Conservation (phyloP, 1,140 invertebrate genomes). For the Pentalonia nigronervosa region DNA sequence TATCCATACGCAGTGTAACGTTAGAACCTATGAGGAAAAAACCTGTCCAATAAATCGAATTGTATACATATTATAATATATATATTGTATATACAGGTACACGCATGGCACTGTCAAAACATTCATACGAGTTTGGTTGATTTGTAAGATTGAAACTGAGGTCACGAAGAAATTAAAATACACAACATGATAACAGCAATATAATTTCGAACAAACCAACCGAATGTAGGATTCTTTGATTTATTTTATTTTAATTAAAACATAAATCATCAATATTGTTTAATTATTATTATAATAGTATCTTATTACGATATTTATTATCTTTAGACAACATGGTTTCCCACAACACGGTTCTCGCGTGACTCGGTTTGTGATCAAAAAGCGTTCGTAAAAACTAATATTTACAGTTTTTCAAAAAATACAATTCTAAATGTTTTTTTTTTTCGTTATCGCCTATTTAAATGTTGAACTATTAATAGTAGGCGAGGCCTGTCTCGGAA, state of each 20-base stretch:
- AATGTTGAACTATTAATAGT: background rate
- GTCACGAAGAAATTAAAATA: constrained; percentile 11
- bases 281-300: background rate
- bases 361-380: background rate
- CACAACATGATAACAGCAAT: background rate
- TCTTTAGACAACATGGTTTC: background rate
- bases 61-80: background rate
- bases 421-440: no score
- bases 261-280: background rate
- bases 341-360: background rate
- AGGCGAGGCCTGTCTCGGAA: background rate
- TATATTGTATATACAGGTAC: background rate
- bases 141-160: constrained; percentile 10
- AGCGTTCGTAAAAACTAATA: background rate
- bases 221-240: background rate
- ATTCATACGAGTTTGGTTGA: constrained; percentile 28
- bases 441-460: background rate
- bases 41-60: constrained; percentile 44
- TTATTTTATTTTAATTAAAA: background rate
- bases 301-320: background rate
- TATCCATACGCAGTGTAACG: background rate
- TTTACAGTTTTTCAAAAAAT: background rate
- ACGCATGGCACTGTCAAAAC: constrained; percentile 29
- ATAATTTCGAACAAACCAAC: background rate
- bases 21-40: background rate